Conservation (phyloP, 2,113 vertebrate species). For the Eonycteris spelaea region DNA sequence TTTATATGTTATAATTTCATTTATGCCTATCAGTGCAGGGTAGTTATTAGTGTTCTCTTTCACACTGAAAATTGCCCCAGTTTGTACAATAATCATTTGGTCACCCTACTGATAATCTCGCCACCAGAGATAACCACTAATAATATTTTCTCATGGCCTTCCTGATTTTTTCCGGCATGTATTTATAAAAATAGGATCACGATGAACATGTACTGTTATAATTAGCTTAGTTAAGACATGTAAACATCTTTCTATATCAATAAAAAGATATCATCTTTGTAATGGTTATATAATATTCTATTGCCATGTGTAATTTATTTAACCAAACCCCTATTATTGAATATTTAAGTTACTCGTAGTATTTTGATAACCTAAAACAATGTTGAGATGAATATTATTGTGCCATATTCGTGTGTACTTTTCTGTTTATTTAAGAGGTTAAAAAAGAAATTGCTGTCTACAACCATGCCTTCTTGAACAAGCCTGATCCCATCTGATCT, state of each 20-base stretch:
- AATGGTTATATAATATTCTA: conserved; percentile 9
- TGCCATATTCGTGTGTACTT: neutral
- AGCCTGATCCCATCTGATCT: too few species aligned
- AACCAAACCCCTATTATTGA: neutral
- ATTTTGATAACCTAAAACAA: conserved; percentile 22
- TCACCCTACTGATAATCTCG: neutral
- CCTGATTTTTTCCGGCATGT: conserved; percentile 26
- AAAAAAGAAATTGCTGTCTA: conserved; percentile 15
- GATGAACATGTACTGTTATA: neutral
- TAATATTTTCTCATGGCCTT: conserved; percentile 22
- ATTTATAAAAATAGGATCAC: conserved; percentile 25
- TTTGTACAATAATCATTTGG: conserved; percentile 32
- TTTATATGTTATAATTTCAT: neutral
- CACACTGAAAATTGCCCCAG: neutral
- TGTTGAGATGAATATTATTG: conserved; percentile 20
- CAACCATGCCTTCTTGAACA: too few species aligned
- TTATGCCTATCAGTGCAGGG: neutral
- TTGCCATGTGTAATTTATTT: neutral
- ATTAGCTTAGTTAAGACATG: conserved; percentile 22
- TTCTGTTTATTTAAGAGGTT: conserved; percentile 30
- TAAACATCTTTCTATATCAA: neutral
- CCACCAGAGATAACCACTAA: neutral
- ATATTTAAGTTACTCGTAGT: conserved; percentile 23
- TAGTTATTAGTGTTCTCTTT: conserved; percentile 35
- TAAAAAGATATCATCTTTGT: neutral